Evolutionary conservation across 2,888 invertebrate genomes (phyloP).

Genomic region (Parnassius orleans): DNA sequence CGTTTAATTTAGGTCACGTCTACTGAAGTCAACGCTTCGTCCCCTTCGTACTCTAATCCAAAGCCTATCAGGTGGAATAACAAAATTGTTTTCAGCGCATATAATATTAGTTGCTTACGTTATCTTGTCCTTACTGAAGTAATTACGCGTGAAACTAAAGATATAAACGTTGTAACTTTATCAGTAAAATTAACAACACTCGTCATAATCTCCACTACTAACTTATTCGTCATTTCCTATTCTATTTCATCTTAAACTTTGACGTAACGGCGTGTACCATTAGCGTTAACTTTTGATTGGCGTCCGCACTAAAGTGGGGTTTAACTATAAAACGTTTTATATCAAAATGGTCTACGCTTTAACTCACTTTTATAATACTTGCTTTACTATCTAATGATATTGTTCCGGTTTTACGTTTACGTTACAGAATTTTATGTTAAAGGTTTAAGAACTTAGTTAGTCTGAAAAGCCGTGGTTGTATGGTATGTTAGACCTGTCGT

Average conservation of each 20-base stretch:
- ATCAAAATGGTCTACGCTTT: constrained; percentile 35
- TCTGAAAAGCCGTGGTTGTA: no score
- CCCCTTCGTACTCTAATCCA: no score
- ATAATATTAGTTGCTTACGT: no score
- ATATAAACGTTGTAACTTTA: constrained; percentile 1
- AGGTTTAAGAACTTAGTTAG: no score
- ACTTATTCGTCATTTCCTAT: constrained; percentile 22
- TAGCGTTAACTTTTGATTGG: constrained; percentile 56
- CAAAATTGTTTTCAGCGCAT: no score
- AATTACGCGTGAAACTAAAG: no score
- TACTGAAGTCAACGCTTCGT: no score
- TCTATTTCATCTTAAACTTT: constrained; percentile 28
- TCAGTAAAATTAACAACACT: constrained; percentile 11
- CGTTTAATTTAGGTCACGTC: no score
- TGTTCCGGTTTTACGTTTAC: constrained; percentile 8
- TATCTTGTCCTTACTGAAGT: no score
- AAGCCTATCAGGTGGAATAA: no score
- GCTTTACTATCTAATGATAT: constrained; percentile 28
- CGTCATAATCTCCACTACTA: constrained; percentile 7
- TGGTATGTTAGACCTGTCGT: no score
- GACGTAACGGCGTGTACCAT: constrained; percentile 37
- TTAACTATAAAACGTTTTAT: constrained; percentile 46
- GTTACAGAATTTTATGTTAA: constrained; percentile 2
- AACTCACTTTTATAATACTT: constrained; percentile 37
- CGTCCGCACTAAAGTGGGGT: constrained; percentile 38